Evolutionary conservation across 2,797 vertebrate species (phyloP), one percentile per base, ranked within the genome.

Genomic region (Serranus cabrilla): DNA sequence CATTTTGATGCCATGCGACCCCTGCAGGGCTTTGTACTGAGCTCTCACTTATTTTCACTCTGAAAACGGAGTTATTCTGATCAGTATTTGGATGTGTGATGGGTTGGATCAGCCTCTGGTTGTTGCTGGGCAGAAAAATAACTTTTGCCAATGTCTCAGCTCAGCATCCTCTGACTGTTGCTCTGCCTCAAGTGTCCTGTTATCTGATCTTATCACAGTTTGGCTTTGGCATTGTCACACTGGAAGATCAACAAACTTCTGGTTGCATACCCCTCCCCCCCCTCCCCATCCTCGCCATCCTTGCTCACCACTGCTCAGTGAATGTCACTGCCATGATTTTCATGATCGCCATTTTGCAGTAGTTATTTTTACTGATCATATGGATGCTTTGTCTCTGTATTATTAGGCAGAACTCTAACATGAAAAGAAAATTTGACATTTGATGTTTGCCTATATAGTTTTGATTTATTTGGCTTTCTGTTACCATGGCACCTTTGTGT

Each of bases 21-120:
- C 45, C 31, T 25, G 37, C 10, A 51, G 27, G 52, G 47, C 21
- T 69, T 43, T 62, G 31, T 69, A 37, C 49, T 65, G 34, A 70
- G 25, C 39, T 59, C 45, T 60, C 11, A 49, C 49, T 42, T 63
- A 23, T 73, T 56, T 66, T n/a, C 18, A 2, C 23, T 39, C 11
- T 11, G 18, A 66, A 6, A 23, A 51, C 25, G 10, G 1, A 21
- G 17, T 61, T 69, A 34, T 46, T 49, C 23, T 71, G 49, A 75
- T 64, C 23, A 21, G 54, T 75, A 70, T 42, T 71, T 52, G 11
- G 59, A 46, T 43, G 67, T 87, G 84, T 88, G 88, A 85, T 86
- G 83, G 76, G 54, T 96, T 94, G 91, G 93, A 96, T 96, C 95
- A 95, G 94, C 96, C 96, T 93, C 96, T 97, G 94, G 95, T 97